Conservation (phyloP, 2,113 vertebrate genomes). For the Cyanistes caeruleus region DNA sequence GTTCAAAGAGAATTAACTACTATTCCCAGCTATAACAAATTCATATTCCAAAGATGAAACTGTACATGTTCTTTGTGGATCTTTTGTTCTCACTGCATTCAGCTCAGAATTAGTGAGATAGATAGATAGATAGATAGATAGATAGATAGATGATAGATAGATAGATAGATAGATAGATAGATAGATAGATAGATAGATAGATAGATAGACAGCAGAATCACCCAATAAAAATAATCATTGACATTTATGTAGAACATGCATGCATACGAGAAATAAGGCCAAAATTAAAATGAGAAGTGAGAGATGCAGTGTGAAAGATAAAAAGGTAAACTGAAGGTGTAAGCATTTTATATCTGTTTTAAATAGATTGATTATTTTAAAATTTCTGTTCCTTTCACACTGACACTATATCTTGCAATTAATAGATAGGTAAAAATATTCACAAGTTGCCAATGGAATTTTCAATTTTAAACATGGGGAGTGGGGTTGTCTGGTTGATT, state of each 20-base stretch:
- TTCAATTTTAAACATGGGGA: not conserved
- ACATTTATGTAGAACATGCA: not conserved
- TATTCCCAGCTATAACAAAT: not conserved
- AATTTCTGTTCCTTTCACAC: not conserved
- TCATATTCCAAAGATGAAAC: not conserved
- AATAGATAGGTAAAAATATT: not conserved
- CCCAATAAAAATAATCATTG: not conserved
- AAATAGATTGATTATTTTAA: not conserved
- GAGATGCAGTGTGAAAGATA: not conserved
- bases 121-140: not conserved
- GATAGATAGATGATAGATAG: too few relatives aligned
- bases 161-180: not conserved
- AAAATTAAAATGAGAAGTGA: not conserved
- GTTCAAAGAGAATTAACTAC: not conserved
- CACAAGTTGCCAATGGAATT: not conserved
- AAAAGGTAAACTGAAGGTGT: not conserved
- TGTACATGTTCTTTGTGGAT: not conserved
- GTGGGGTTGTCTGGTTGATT: rapidly evolving
- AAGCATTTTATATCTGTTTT: not conserved
- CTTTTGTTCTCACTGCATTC: not conserved
- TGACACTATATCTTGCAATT: not conserved
- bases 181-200: too few relatives aligned
- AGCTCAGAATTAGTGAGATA: not conserved
- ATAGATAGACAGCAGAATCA: not conserved
- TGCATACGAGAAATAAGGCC: not conserved